Evolutionary conservation across 2,113 vertebrate genomes (phyloP).

Genomic region (Mormoops blainvillei): DNA sequence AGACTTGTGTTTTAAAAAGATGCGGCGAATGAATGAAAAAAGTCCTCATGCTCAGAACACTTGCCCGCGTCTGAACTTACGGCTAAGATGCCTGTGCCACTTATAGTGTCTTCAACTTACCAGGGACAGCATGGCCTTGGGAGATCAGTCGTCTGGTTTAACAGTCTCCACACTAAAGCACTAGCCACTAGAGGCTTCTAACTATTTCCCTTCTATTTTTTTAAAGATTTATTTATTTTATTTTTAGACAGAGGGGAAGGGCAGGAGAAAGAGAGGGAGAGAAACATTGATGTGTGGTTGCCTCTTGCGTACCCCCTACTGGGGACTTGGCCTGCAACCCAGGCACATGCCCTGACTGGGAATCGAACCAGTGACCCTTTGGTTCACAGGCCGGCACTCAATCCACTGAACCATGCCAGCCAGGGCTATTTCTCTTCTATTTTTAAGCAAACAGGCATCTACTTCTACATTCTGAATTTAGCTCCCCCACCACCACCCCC

Average conservation of each 20-base stretch:
- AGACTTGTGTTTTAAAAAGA: background rate
- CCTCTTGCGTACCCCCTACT: no score
- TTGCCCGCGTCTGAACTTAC: background rate
- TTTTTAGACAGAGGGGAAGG: no score
- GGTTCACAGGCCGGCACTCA: no score
- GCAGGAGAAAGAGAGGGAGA: no score
- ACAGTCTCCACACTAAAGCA: background rate
- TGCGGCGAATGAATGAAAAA: background rate
- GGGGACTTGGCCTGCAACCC: no score
- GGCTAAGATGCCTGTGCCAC: background rate
- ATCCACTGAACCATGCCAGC: no score
- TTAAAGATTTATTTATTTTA: no score
- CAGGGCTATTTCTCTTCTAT: background rate
- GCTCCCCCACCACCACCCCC: background rate
- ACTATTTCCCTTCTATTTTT: background rate
- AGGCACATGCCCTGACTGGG: no score
- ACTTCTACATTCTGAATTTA: background rate
- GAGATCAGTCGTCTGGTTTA: background rate
- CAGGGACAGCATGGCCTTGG: fast-evolving
- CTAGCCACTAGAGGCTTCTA: background rate
- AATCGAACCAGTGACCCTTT: no score
- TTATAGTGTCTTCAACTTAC: background rate
- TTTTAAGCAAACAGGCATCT: background rate
- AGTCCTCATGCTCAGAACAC: background rate
- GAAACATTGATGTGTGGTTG: no score